Base-by-base conservation (phyloP, 1,140 invertebrate genomes). In the Diorhabda sublineata region DNA sequence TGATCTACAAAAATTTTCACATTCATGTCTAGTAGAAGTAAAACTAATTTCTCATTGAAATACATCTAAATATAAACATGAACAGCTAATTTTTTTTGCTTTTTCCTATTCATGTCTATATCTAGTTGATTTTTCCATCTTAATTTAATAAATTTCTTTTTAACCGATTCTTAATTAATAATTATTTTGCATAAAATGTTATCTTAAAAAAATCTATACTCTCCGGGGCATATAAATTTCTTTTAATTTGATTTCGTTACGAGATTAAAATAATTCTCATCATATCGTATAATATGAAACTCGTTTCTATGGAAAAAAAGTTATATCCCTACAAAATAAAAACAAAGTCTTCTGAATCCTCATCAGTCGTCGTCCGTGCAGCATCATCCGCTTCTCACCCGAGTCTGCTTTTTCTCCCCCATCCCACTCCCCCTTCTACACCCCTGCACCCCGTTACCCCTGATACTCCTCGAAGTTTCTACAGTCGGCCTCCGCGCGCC, bases 401-500 rank as follows among this genome's bases (percentile, higher is more conserved):
- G 58, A 59, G 67, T 63, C 67, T 62, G 43, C 45, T 57, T 68
- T 57, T 61, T 58, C 61, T 69, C 60, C 67, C 45, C 56, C 42
- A 26, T 4, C 52, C 42, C 44, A 45, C 4, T 9, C 7, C 11
- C 65, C 11, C 47, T 41, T 63, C 61, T 44, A 66, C 63, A 62
- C 41, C 67, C 57, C 58, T 26, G 26, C 26, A 26, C 26, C 26
- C 70, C 52, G 3, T 43, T 42, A 3, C 5, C 59, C 43, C 63
- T 52, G 9, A 64, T 63, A 57, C 66, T 68, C 44, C 61, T 61
- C 69, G 66, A 63, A 43, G 67, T 64, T 58, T 61, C 60, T 52
- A 26, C 64, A n/a, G 64, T 57, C 44, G 42, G 59, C 58, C 64
- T 64, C 52, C 45, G 64, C 58, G 65, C 68, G 65, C 62, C 71